These are phyloP conservation scores for Sarcophaga rosellei DNA, from an alignment of 2,888 invertebrate species.

Conservation along the genomic window DNA sequence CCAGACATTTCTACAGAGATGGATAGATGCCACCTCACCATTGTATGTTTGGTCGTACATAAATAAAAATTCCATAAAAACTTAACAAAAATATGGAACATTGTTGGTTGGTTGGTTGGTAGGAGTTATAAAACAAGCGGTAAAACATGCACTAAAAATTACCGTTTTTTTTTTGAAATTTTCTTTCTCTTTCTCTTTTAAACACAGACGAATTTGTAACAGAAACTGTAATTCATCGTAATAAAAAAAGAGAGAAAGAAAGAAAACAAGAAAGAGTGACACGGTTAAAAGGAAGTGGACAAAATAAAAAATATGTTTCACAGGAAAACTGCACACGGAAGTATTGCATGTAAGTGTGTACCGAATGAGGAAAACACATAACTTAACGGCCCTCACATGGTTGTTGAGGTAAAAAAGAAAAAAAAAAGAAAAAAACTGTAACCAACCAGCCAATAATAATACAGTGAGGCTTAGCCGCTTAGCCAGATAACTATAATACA, in stretches of 20 bases:
- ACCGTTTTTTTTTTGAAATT: neutral
- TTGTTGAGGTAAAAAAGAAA: too few relatives aligned
- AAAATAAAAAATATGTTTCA: neutral
- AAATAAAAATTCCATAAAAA: neutral
- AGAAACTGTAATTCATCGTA: neutral
- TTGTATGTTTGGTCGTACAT: neutral
- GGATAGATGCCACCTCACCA: neutral
- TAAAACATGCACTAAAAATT: neutral
- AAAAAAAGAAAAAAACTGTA: too few relatives aligned
- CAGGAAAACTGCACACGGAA: neutral
- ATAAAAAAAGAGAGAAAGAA: neutral
- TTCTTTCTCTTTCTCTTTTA: neutral
- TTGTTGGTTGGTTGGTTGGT: too few relatives aligned
- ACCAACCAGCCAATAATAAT: too few relatives aligned
- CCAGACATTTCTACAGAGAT: neutral
- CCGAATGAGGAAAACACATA: too few relatives aligned
- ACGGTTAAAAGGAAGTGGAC: neutral
- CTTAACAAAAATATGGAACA: neutral
- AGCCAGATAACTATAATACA: too few relatives aligned
- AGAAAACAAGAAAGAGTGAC: neutral
- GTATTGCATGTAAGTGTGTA: neutral
- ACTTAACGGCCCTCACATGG: neutral
- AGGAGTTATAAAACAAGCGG: too few relatives aligned
- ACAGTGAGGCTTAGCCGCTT: too few relatives aligned
- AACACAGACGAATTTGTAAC: neutral